Evolutionary conservation across 2,888 invertebrate species (phyloP), one percentile per base, ranked within the genome.

Genomic region (Cosmia pyralina): DNA sequence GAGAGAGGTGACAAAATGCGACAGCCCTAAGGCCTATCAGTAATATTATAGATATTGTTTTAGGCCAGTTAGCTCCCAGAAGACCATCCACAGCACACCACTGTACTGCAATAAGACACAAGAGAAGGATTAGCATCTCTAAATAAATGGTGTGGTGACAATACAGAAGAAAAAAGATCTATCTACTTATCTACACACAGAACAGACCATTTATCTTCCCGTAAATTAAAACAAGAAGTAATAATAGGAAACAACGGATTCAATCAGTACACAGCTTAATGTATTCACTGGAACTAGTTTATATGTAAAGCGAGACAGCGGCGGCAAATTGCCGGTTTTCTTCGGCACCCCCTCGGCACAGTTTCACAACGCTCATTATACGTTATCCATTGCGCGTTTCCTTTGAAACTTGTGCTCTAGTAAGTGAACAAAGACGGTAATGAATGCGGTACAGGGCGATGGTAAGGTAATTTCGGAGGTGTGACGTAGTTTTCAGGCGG

Each of bases 231-330:
- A 82, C 72, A 84, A 77, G 53, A 80, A 81, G 68, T 70, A 84
- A 77, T 77, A 82, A 69, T 48, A 84, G 58, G 52, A 70, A 71
- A 77, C 77, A 81, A 63, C 41, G 68, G 73, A 71, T 84, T 81
- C 77, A 84, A 82, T 82, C 82, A 81, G 77, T 77, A 73, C 81
- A 71, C 84, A 84, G 81, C 60, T 77, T 66, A 73, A 84, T 81
- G 17, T 83, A 81, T 83, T 81, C 84, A 63, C 41, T 38, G 65
- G 71, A 83, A 71, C 79, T 75, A 81, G 81, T 81, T 81, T 81
- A 81, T 79, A 81, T 83, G 81, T 83, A 79, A 83, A 81, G 66
- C 80, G 83, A 57, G 50, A 34, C 69, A 6, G 41, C 70, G 69
- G 58, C 72, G 72, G 69, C 65, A 69, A 83, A 83, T 83, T 81